These are phyloP conservation scores for Procambarus clarkii DNA, from an alignment of 1,140 invertebrate species.

Conservation along the genomic window DNA sequence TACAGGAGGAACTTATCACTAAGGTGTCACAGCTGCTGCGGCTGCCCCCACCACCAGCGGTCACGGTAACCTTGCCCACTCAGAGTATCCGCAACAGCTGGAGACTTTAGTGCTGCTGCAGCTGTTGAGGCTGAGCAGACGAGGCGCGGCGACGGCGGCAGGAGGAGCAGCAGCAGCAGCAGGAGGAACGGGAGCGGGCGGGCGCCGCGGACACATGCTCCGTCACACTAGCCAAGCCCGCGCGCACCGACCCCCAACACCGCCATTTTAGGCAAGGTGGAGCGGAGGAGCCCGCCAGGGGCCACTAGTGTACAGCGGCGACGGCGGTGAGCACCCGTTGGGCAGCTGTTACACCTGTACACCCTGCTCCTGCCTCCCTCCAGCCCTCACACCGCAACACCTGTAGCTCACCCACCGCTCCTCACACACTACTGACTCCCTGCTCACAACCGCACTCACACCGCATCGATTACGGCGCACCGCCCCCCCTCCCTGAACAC, in stretches of 20 bases:
- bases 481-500: neutral
- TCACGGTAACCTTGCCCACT: slow-evolving; percentile 18
- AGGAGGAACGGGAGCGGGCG: slow-evolving; percentile 50
- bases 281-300: slow-evolving; percentile 50
- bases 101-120: slow-evolving; percentile 40
- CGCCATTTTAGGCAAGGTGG: slow-evolving; percentile 69
- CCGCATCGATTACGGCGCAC: slow-evolving; percentile 19
- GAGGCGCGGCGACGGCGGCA: slow-evolving; percentile 43
- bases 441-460: slow-evolving; percentile 8
- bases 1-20: neutral
- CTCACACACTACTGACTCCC: slow-evolving; percentile 27
- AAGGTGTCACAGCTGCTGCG: slow-evolving; percentile 25
- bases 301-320: slow-evolving; percentile 48
- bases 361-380: slow-evolving; percentile 34
- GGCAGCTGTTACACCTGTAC: slow-evolving; percentile 41
- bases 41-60: slow-evolving; percentile 30
- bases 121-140: slow-evolving; percentile 49
- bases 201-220: slow-evolving; percentile 68
- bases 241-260: slow-evolving; percentile 55
- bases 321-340: neutral
- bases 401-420: slow-evolving; percentile 27
- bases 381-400: slow-evolving; percentile 22
- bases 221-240: slow-evolving; percentile 62
- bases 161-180: slow-evolving; percentile 55
- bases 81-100: slow-evolving; percentile 32